Percentiles rank a stretch among this genome's conserved stretches.
These are phyloP conservation scores for Syngnathus floridae DNA, from an alignment of 2,113 vertebrate genomes.

Conservation along the genomic window DNA sequence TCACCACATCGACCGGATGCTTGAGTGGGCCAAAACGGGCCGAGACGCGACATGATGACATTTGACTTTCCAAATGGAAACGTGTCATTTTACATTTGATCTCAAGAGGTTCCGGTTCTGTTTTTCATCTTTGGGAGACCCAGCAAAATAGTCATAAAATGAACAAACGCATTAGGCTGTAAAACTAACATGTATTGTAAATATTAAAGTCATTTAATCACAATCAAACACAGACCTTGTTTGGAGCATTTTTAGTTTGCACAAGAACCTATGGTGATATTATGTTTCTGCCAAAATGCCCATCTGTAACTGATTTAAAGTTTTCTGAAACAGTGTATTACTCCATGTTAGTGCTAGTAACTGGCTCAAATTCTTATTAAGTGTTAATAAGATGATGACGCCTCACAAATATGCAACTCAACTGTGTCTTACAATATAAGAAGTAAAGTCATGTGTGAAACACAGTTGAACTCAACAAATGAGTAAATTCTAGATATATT, in stretches of 20 bases:
- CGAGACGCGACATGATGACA: constrained; percentile 64
- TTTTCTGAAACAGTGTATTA: constrained; percentile 54
- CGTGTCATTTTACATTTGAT: constrained; percentile 65
- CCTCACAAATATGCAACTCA: constrained; percentile 54
- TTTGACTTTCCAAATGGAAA: constrained; percentile 70
- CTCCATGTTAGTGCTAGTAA: constrained; percentile 40
- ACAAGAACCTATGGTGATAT: constrained; percentile 38
- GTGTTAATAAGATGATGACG: constrained; percentile 70
- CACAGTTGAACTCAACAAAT: constrained; percentile 13
- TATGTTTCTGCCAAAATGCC: constrained; percentile 55
- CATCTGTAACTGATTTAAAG: constrained; percentile 72
- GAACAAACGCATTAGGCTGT: constrained; percentile 64
- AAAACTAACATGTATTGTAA: not conserved
- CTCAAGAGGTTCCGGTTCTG: constrained; percentile 42
- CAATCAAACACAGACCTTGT: constrained; percentile 25
- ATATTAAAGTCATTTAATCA: constrained; percentile 17
- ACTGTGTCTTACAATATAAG: constrained; percentile 44
- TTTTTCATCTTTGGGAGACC: constrained; percentile 44
- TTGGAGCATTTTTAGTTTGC: constrained; percentile 39
- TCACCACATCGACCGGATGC: constrained; percentile 69
- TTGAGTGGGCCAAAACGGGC: constrained; percentile 61
- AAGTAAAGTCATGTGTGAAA: constrained; percentile 35
- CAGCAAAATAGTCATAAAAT: constrained; percentile 38
- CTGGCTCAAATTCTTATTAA: constrained; percentile 67
- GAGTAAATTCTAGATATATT: constrained; percentile 7